Conservation (phyloP, 1,140 invertebrate genomes). For the Contarinia nasturtii region DNA sequence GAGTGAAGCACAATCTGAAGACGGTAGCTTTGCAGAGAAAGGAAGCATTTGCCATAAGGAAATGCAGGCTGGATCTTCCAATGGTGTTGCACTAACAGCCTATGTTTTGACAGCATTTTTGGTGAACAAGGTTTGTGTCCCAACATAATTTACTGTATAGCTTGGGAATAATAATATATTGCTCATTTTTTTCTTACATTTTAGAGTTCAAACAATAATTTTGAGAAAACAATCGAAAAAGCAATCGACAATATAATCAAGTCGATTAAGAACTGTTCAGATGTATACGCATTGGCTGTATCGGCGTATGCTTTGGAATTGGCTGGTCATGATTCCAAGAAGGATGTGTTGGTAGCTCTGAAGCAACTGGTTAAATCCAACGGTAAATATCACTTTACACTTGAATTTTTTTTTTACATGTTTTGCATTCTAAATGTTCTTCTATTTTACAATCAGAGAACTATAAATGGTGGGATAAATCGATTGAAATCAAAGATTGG, state of each 20-base stretch:
- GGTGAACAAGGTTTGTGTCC: slow-evolving; percentile 48
- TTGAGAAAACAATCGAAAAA: slow-evolving; percentile 46
- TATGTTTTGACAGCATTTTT: slow-evolving; percentile 44
- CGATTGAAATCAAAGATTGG: slow-evolving; percentile 35
- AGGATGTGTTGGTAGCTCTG: slow-evolving; percentile 9
- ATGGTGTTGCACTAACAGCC: slow-evolving; percentile 15
- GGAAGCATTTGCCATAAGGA: slow-evolving; percentile 57
- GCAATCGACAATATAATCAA: slow-evolving; percentile 61
- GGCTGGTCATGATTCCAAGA: slow-evolving; percentile 34
- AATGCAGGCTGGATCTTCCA: slow-evolving; percentile 44
- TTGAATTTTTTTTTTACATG: too few relatives aligned
- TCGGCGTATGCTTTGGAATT: slow-evolving; percentile 59
- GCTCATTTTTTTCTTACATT: too few relatives aligned
- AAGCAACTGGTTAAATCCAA: slow-evolving; percentile 12
- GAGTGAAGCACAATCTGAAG: slow-evolving; percentile 49
- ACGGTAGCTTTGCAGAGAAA: slow-evolving; percentile 58
- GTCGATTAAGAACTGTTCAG: slow-evolving; percentile 44
- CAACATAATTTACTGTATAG: too few relatives aligned
- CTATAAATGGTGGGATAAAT: slow-evolving; percentile 52
- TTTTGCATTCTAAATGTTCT: too few relatives aligned
- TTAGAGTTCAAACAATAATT: slow-evolving; percentile 24
- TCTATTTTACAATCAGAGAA: too few relatives aligned
- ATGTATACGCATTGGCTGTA: slow-evolving; percentile 59
- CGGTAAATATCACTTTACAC: too few relatives aligned
- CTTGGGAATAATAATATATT: too few relatives aligned